These are phyloP conservation scores for Boulengerochromis microlepis DNA, from an alignment of 2,113 vertebrate species.

Conservation along the genomic window DNA sequence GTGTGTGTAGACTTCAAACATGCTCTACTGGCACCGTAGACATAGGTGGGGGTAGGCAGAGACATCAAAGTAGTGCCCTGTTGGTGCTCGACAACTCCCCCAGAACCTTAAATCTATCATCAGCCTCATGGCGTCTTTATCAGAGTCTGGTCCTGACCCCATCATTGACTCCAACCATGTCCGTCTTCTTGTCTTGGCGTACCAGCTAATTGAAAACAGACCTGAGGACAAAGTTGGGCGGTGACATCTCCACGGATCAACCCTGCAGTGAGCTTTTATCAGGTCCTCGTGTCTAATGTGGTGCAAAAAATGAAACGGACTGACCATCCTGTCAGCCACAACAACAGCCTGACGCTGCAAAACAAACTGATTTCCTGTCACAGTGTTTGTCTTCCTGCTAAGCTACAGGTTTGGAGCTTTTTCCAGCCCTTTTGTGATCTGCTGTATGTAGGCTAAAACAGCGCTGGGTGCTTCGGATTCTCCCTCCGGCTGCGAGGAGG, in stretches of 20 bases:
- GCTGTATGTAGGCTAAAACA: conserved; percentile 28
- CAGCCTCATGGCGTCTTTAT: conserved; percentile 42
- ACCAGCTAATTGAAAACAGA: conserved; percentile 57
- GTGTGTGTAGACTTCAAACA: conserved; percentile 45
- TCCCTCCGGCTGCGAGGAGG: conserved; percentile 36
- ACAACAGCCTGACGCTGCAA: not conserved
- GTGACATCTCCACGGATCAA: conserved; percentile 18
- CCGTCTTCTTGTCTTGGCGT: conserved; percentile 23
- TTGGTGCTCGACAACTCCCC: conserved; percentile 28
- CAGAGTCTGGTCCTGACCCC: conserved; percentile 53
- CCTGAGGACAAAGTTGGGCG: not conserved
- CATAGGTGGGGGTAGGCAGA: conserved; percentile 25
- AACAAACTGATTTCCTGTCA: not conserved
- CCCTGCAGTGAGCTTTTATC: not conserved
- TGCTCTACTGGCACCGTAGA: conserved; percentile 53
- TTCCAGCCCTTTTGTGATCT: conserved; percentile 12
- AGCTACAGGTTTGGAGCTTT: not conserved
- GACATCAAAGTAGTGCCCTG: conserved; percentile 69
- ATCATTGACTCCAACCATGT: conserved; percentile 43
- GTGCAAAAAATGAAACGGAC: not conserved
- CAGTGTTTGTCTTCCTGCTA: not conserved
- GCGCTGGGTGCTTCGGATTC: conserved; percentile 15
- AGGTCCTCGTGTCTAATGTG: not conserved
- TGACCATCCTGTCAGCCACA: not conserved
- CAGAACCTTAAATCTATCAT: conserved; percentile 60